A percentile compares a stretch with the other conserved stretches of the same genome.
These are phyloP conservation scores for Dipodomys merriami DNA, from an alignment of 2,113 vertebrate genomes.

Conservation along the genomic window DNA sequence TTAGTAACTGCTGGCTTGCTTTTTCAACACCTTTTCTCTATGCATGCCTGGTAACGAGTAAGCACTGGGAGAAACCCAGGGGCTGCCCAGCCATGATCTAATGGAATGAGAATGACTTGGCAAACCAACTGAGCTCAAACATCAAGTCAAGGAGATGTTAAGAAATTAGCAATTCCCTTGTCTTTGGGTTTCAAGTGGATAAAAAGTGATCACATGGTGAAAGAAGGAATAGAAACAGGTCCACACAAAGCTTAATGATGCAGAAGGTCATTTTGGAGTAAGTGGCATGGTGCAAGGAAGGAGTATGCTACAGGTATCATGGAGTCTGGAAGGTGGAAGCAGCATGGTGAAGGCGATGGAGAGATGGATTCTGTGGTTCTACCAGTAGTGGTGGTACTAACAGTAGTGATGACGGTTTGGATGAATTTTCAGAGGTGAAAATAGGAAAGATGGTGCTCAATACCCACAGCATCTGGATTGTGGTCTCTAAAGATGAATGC, in stretches of 20 bases:
- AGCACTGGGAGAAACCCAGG: background rate
- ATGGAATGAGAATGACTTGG: background rate
- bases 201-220: background rate
- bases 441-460: background rate
- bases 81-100: conserved; percentile 14
- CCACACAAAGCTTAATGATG: background rate
- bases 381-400: fast-evolving
- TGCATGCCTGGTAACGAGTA: background rate
- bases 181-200: conserved; percentile 17
- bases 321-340: background rate
- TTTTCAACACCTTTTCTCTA: background rate
- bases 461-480: background rate
- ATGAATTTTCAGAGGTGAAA: background rate
- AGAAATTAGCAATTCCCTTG: conserved; percentile 25
- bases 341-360: fast-evolving
- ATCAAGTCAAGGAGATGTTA: conserved; percentile 25
- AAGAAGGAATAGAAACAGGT: background rate
- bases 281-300: background rate
- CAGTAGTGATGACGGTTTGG: background rate
- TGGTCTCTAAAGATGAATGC: background rate
- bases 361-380: too few species aligned
- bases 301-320: background rate
- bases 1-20: background rate
- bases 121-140: background rate
- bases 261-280: background rate